A percentile compares a stretch with the other conserved stretches of the same genome.
Evolutionary conservation across 2,113 vertebrate species (phyloP).

Genomic region (Nipponia nippon): DNA sequence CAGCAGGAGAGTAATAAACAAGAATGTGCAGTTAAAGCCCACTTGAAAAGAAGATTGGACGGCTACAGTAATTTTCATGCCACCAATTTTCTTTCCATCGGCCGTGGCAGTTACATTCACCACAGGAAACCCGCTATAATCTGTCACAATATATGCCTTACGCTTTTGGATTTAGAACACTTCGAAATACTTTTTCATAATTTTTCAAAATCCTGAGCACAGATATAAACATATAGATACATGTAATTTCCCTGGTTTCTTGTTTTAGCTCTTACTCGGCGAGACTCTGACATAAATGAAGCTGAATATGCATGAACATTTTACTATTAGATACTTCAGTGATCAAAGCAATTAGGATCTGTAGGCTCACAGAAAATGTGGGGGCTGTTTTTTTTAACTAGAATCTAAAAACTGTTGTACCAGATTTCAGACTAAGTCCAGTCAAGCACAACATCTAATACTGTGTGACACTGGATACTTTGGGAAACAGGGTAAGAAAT

Average conservation of each 20-base stretch:
- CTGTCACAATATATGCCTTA: background rate
- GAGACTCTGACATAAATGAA: background rate
- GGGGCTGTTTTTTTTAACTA: background rate
- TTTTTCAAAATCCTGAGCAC: background rate
- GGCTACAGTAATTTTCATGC: background rate
- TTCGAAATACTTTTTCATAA: background rate
- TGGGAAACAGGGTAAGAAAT: background rate
- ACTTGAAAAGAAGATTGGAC: background rate
- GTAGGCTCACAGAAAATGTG: background rate
- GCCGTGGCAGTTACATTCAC: background rate
- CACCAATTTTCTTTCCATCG: background rate
- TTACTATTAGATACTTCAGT: background rate
- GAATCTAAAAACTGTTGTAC: background rate
- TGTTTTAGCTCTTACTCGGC: background rate
- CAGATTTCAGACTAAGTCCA: background rate
- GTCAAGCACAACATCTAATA: background rate
- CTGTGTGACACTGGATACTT: background rate
- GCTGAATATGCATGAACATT: background rate
- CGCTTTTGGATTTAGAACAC: background rate
- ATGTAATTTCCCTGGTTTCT: background rate
- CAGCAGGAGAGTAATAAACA: slow-evolving; percentile 6
- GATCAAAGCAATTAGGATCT: background rate
- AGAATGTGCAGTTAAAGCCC: background rate
- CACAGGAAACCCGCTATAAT: slow-evolving; percentile 4
- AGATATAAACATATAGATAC: background rate